These are phyloP conservation scores for Ganaspis brasiliensis DNA, from an alignment of 2,888 invertebrate species.

Conservation along the genomic window DNA sequence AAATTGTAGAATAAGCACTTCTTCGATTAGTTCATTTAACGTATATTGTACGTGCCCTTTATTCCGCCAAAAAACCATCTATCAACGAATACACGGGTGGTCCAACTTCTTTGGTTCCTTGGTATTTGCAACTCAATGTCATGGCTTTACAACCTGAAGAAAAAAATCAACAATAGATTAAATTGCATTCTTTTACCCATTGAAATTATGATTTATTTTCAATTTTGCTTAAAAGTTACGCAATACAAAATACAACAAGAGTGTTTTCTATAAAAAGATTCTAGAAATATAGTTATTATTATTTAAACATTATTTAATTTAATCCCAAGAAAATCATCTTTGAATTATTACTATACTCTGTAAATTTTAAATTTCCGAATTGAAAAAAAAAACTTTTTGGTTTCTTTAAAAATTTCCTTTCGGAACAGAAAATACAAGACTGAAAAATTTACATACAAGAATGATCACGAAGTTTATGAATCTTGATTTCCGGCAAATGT, in stretches of 20 bases:
- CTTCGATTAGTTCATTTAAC: background rate
- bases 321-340: no score
- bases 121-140: background rate
- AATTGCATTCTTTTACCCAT: background rate
- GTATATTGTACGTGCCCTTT: background rate
- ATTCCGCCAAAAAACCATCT: conserved; percentile 7
- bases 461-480: background rate
- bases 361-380: no score
- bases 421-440: background rate
- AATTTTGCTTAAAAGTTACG: no score
- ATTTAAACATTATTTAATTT: no score
- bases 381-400: no score
- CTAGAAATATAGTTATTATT: no score
- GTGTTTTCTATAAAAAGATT: no score
- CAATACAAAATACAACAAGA: no score
- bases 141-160: conserved; percentile 2
- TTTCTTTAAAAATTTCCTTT: no score
- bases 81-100: background rate
- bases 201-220: background rate
- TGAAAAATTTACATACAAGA: conserved; percentile 26
- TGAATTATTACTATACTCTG: no score
- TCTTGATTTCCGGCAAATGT: conserved; percentile 4
- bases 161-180: background rate
- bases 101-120: background rate
- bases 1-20: background rate